These are phyloP conservation scores for Ophioninae sp. DNA, from an alignment of 2,888 invertebrate species.

Conservation along the genomic window DNA sequence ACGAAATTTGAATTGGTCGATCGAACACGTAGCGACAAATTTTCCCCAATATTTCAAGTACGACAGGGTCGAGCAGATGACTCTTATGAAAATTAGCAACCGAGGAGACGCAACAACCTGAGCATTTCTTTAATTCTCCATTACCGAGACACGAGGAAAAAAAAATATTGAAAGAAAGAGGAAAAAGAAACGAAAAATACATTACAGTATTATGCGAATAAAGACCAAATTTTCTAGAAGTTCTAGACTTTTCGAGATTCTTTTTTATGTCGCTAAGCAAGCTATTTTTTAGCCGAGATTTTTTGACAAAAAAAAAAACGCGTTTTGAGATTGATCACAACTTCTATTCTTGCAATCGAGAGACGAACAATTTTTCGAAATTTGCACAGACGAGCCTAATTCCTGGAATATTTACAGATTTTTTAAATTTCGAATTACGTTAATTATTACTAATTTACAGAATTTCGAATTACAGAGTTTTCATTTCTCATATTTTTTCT, in stretches of 20 bases:
- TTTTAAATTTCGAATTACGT: neutral
- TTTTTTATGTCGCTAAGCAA: neutral
- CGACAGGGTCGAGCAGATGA: constrained; percentile 89
- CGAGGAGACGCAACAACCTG: constrained; percentile 33
- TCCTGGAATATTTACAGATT: neutral
- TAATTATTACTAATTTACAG: neutral
- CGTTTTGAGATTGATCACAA: neutral
- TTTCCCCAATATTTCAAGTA: constrained; percentile 93
- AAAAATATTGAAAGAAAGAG: neutral
- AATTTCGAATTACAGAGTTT: neutral
- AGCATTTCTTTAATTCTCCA: neutral
- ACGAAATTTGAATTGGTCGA: constrained; percentile 82
- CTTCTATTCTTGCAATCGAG: too few relatives aligned
- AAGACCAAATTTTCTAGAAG: constrained; percentile 1
- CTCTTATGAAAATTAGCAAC: constrained; percentile 86
- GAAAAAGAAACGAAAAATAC: too few relatives aligned
- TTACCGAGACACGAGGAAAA: neutral
- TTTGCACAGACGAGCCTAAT: too few relatives aligned
- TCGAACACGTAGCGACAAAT: constrained; percentile 86
- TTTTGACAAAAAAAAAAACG: neutral
- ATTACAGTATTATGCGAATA: constrained; percentile 42
- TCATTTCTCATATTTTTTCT: too few relatives aligned
- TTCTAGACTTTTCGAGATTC: neutral
- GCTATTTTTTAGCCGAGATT: too few relatives aligned
- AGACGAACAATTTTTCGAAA: too few relatives aligned